Evolutionary conservation across 2,888 invertebrate species (phyloP).

Genomic region (Hirtodrosophila alboralis): DNA sequence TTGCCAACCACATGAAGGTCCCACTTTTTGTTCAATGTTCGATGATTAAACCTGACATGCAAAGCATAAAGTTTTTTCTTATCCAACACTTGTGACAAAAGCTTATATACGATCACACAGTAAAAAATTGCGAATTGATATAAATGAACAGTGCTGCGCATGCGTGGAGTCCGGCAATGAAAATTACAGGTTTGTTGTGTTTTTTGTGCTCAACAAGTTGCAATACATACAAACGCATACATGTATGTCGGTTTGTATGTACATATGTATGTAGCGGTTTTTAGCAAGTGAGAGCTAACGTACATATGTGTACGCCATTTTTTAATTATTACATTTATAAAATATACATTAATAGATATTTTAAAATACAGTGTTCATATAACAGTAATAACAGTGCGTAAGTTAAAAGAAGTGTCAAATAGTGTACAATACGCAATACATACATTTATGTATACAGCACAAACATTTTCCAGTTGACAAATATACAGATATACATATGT

Average conservation of each 20-base stretch:
- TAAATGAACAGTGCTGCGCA: constrained; percentile 53
- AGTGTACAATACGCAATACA: too few relatives aligned
- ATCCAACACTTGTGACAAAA: constrained; percentile 36
- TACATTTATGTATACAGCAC: background rate
- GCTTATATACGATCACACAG: constrained; percentile 50
- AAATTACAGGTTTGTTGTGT: constrained; percentile 52
- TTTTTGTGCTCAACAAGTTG: constrained; percentile 25
- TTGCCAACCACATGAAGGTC: constrained; percentile 13
- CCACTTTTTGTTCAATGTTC: constrained; percentile 10
- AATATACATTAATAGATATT: constrained; percentile 4
- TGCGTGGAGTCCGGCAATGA: constrained; percentile 56
- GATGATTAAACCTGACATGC: constrained; percentile 27
- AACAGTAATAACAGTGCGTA: constrained; percentile 3
- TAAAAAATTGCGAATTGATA: constrained; percentile 52
- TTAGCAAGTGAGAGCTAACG: constrained; percentile 11
- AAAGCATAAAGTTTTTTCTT: constrained; percentile 10
- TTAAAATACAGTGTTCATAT: constrained; percentile 12
- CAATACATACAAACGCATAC: background rate
- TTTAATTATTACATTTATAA: constrained; percentile 18
- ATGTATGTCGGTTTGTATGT: background rate
- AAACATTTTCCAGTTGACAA: constrained; percentile 26
- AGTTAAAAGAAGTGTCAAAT: constrained; percentile 9
- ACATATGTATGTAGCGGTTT: constrained; percentile 5
- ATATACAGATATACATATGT: constrained; percentile 11
- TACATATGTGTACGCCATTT: constrained; percentile 40